phyloP scores from a whole-genome alignment of 1,140 invertebrate species.

The Eurosta solidaginis region DNA sequence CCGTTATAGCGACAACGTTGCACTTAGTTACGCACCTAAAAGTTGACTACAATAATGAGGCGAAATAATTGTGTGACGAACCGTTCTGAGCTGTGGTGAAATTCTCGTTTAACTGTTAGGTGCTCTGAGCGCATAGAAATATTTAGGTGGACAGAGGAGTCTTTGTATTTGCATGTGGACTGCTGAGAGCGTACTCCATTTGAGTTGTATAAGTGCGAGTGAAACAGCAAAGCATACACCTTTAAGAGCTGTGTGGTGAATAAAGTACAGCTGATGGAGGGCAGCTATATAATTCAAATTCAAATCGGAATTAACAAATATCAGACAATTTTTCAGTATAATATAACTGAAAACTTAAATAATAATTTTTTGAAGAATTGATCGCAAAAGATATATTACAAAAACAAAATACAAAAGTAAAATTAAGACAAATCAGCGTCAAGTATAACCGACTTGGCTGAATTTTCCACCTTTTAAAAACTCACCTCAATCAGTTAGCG shows the following conservation, averaged over 20 bases:
- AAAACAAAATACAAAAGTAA: no score
- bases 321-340: no score
- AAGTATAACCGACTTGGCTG: no score
- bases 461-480: not conserved
- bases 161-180: not conserved
- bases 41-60: slow-evolving; percentile 53
- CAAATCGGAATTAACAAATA: no score
- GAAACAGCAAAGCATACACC: not conserved
- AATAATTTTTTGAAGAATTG: no score
- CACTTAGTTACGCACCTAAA: slow-evolving; percentile 56
- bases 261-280: not conserved
- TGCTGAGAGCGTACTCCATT: not conserved
- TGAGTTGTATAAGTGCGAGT: not conserved
- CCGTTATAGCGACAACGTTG: slow-evolving; percentile 30
- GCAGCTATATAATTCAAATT: not conserved
- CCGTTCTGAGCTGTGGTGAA: not conserved
- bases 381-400: no score
- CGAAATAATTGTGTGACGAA: slow-evolving; percentile 32
- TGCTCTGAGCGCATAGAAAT: not conserved
- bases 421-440: no score
- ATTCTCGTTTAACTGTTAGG: not conserved
- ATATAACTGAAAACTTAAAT: no score
- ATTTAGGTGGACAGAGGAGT: not conserved
- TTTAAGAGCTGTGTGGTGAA: not conserved
- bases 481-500: not conserved